Conservation (phyloP, 2,797 vertebrate species). For the Tarsius wallacei region DNA sequence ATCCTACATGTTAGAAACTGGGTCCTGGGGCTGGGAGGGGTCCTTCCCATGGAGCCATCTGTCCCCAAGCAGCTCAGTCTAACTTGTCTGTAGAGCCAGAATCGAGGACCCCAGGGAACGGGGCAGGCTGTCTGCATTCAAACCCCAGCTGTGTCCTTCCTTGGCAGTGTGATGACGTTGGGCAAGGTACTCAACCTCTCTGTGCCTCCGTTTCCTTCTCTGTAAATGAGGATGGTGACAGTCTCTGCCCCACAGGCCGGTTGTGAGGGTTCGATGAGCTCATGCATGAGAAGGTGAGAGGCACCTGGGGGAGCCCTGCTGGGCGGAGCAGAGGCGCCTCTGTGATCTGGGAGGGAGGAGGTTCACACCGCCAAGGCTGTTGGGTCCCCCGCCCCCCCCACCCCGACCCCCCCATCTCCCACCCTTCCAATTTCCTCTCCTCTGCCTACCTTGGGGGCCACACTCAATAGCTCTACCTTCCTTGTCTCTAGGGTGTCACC, state of each 20-base stretch:
- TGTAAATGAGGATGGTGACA: not conserved
- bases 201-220: not conserved
- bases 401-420: not conserved
- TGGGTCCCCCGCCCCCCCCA: not conserved
- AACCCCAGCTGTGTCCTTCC: not conserved
- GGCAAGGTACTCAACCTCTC: not conserved
- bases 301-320: not conserved
- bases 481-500: not conserved
- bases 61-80: not conserved
- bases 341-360: not conserved
- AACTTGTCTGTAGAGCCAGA: not conserved
- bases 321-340: not conserved
- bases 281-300: not conserved
- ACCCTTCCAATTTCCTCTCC: not conserved
- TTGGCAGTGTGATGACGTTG: no score
- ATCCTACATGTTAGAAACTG: rapidly evolving
- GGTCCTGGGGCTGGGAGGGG: not conserved
- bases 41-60: rapidly evolving
- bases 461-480: not conserved
- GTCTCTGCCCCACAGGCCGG: rapidly evolving
- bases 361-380: not conserved
- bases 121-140: not conserved
- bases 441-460: not conserved
- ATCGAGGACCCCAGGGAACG: not conserved
- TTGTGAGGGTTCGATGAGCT: not conserved